Conservation (phyloP, 2,113 vertebrate species). For the Nipponia nippon region DNA sequence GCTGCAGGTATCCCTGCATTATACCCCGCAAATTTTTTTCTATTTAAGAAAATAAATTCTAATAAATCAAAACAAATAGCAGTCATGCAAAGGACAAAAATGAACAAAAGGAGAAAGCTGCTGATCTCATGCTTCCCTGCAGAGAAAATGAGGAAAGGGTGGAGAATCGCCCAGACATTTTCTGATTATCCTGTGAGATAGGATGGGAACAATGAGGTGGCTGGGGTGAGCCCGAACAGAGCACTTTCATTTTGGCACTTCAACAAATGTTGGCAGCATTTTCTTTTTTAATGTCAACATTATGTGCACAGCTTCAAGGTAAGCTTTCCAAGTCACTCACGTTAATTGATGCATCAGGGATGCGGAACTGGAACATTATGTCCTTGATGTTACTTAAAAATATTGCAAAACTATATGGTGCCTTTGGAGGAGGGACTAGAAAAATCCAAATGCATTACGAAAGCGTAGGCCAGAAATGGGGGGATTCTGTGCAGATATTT, state of each 20-base stretch:
- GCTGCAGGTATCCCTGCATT: background rate
- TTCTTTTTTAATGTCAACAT: conserved; percentile 9
- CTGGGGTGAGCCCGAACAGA: background rate
- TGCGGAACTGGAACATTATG: background rate
- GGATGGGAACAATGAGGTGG: conserved; percentile 31
- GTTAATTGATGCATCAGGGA: conserved; percentile 35
- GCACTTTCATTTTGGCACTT: conserved; percentile 44
- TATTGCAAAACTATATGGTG: background rate
- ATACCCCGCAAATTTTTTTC: background rate
- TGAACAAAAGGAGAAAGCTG: conserved; percentile 20
- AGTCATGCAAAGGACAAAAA: background rate
- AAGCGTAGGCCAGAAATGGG: background rate
- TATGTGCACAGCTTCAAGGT: background rate
- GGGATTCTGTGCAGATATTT: background rate
- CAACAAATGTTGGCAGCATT: conserved; percentile 7
- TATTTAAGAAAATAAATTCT: background rate
- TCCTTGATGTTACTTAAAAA: conserved; percentile 3
- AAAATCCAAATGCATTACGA: background rate
- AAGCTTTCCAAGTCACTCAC: conserved; percentile 37
- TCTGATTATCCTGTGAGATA: conserved; percentile 32
- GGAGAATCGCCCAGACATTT: background rate
- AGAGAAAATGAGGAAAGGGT: conserved; percentile 46
- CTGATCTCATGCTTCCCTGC: conserved; percentile 36
- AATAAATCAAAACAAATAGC: background rate
- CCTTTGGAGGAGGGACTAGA: background rate